Evolutionary conservation across 2,797 vertebrate species (phyloP), one percentile per base, ranked within the genome.

Genomic region (Valencia hispanica): DNA sequence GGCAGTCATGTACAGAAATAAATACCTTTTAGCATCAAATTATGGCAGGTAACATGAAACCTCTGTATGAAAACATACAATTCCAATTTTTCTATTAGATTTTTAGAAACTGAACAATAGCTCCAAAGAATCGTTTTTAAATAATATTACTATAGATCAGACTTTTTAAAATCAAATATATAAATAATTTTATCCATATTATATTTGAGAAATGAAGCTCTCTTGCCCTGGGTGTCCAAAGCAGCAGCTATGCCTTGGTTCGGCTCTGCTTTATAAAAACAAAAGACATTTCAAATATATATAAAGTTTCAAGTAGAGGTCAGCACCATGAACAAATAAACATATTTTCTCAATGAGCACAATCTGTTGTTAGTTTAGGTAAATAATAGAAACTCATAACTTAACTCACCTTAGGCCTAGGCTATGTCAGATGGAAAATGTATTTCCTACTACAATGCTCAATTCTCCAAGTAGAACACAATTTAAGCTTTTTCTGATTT

Each of bases 291-390:
- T 43, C 12, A 65, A 39, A 74, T 30, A 77, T 36, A 63, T 50
- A 3, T 68, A 30, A 69, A 63, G 34, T 41, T 18, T 59, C 77
- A 73, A 68, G 39, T 77, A n/a, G 43, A 72, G 48, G 77, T 85
- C 85, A 87, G 85, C 43, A 88, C 83, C 83, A 81, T 43, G 85
- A 86, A 83, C 86, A 90, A 68, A n/a, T 25, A 43, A n/a, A 6
- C 5, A 22, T 39, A 25, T 65, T 39, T 9, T 39, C 61, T 39
- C 34, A 39, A 34, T 39, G 61, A 39, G 20, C 61, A 39, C 9
- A 25, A 11, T n/a, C 14, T 50, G 36, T 6, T 12, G 30, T 51
- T 20, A 80, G 43, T 68, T 74, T 57, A 48, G 39, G 39, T n/a
- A 79, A 53, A 68, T 53, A 27, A 48, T 3, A 50, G 18, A 74